Base-by-base conservation (phyloP, 2,113 vertebrate genomes). In the Tinamus guttatus region DNA sequence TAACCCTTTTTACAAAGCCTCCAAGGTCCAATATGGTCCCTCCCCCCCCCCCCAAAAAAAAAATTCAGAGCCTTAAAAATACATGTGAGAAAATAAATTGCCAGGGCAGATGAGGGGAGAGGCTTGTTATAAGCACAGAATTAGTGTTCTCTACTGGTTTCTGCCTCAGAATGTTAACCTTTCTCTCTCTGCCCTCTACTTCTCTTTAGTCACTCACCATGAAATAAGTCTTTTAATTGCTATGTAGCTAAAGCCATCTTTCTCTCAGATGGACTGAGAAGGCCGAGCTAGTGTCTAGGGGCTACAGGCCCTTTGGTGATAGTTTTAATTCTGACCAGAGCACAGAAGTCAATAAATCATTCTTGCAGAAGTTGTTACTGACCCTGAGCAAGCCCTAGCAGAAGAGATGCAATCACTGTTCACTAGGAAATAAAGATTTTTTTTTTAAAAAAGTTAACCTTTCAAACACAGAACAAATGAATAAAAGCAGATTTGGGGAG, bases 201-300 rank as follows among this genome's bases (percentile, higher is more conserved):
- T 76, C 56, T 68, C 87, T 92, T 88, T 87, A 93, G 80, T 92
- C 96, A 96, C 89, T 94, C 82, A 96, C 94, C 93, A 93, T 81
- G 85, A 97, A 98, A 93, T 96, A 97, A 95, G 91, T 85, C 92
- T 96, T 96, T 97, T 97, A 97, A 98, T 96, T 97, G 94, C 91
- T 95, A 41, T 93, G 87, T 96, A 97, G 93, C 96, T 81, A 95
- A 96, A 95, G 86, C 78, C 77, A 89, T 94, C 94, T 92, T 88
- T 95, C 91, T 81, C 93, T 75, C 80, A 95, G 87, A 96, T 89
- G 95, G 95, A 97, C 93, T 95, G 94, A 96, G 96, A 97, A 96
- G 88, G 89, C 97, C 94, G 92, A 92, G 85, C 82, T 84, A 71
- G 70, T 84, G 80, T 87, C 94, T 89, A 89, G 93, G 88, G 95